Conservation (phyloP, 2,888 invertebrate genomes). For the Elysia crispata region DNA sequence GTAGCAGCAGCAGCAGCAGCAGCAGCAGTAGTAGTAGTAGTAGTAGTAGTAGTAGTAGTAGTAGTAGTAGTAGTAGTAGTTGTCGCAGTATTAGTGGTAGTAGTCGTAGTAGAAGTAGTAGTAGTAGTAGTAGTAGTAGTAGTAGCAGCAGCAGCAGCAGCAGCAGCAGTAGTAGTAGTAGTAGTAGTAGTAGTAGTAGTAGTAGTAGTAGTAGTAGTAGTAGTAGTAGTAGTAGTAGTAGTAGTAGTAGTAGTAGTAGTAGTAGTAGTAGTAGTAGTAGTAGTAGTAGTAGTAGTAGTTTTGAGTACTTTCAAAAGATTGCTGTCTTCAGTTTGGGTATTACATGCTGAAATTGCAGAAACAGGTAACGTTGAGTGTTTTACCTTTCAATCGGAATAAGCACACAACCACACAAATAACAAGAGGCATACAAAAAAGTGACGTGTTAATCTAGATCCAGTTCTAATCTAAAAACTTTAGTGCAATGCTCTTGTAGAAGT, state of each 20-base stretch:
- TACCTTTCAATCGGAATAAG: too few relatives aligned
- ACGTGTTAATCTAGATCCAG: too few relatives aligned
- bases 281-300: neutral
- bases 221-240: neutral
- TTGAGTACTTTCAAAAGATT: neutral
- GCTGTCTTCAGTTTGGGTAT: neutral
- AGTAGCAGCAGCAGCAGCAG: neutral
- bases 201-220: neutral
- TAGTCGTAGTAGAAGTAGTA: too few relatives aligned
- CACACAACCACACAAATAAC: too few relatives aligned
- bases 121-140: neutral
- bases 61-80: conserved; percentile 26
- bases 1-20: neutral
- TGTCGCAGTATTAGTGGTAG: neutral
- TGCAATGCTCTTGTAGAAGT: too few relatives aligned
- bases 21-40: neutral
- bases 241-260: neutral
- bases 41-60: conserved; percentile 27
- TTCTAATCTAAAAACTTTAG: too few relatives aligned
- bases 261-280: neutral
- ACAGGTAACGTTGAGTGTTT: too few relatives aligned
- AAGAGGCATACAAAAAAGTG: too few relatives aligned
- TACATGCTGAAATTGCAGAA: too few relatives aligned
- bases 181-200: neutral
- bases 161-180: neutral